Evolutionary conservation across 2,113 vertebrate species (phyloP).

Genomic region (Peromyscus leucopus): DNA sequence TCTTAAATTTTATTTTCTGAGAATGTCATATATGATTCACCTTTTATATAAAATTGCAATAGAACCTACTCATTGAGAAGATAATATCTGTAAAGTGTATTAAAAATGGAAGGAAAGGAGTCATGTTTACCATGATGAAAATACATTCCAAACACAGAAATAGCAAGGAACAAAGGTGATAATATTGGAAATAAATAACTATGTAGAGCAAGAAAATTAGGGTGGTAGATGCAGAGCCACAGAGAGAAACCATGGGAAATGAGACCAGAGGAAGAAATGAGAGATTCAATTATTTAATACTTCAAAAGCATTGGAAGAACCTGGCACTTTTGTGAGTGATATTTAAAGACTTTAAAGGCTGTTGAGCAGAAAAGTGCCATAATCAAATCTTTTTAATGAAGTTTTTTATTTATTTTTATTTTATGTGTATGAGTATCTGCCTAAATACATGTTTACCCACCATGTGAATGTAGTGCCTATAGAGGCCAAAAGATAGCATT

Average conservation of each 20-base stretch:
- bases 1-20: not conserved
- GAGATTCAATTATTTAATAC: not conserved
- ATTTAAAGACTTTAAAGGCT: not conserved
- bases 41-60: not conserved
- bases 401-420: not conserved
- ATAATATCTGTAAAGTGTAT: not conserved
- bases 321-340: not conserved
- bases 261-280: not conserved
- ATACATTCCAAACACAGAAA: not conserved
- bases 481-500: too few species aligned
- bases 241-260: not conserved
- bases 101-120: not conserved
- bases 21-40: not conserved
- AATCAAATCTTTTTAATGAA: not conserved
- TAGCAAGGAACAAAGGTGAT: not conserved
- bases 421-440: not conserved
- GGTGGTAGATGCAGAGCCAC: too few species aligned
- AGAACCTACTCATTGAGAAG: not conserved
- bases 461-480: not conserved
- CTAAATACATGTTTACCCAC: not conserved
- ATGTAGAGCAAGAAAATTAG: not conserved
- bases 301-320: not conserved
- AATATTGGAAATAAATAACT: not conserved
- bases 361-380: not conserved
- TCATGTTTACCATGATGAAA: not conserved